These are phyloP conservation scores for Romanogobio albipinnatus DNA, from an alignment of 2,113 vertebrate species.

Conservation along the genomic window DNA sequence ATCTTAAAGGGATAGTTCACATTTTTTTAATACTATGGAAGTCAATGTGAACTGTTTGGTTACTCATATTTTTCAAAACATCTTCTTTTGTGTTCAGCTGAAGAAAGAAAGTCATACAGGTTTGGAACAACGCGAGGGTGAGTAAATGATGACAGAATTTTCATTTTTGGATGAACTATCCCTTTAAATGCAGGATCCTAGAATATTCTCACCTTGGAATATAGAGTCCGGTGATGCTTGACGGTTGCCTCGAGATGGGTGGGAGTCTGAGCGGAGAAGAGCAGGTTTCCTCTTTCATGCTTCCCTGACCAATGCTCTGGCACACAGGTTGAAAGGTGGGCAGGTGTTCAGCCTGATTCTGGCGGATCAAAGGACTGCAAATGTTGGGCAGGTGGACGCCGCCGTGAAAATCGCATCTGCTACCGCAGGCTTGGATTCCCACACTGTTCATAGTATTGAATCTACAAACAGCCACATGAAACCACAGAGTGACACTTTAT, in stretches of 20 bases:
- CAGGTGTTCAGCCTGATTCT: not conserved
- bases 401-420: slow-evolving; percentile 30
- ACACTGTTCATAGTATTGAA: slow-evolving; percentile 47
- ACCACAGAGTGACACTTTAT: slow-evolving; percentile 64
- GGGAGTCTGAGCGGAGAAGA: not conserved
- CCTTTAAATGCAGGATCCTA: not conserved
- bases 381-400: slow-evolving; percentile 3
- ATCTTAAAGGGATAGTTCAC: not conserved
- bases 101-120: too few relatives aligned
- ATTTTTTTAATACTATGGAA: too few relatives aligned
- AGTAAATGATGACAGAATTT: too few relatives aligned
- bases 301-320: not conserved
- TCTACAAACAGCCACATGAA: slow-evolving; percentile 63
- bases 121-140: too few relatives aligned
- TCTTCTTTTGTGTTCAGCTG: too few relatives aligned
- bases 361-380: slow-evolving; percentile 18
- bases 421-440: slow-evolving; percentile 50
- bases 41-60: too few relatives aligned
- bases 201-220: slow-evolving; percentile 24
- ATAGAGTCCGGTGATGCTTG: not conserved
- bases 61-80: too few relatives aligned
- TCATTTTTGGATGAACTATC: too few relatives aligned
- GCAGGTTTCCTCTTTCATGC: slow-evolving; percentile 27
- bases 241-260: not conserved
- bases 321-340: not conserved